Evolutionary conservation across 1,140 invertebrate species (phyloP).

Genomic region (Mercenaria mercenaria): DNA sequence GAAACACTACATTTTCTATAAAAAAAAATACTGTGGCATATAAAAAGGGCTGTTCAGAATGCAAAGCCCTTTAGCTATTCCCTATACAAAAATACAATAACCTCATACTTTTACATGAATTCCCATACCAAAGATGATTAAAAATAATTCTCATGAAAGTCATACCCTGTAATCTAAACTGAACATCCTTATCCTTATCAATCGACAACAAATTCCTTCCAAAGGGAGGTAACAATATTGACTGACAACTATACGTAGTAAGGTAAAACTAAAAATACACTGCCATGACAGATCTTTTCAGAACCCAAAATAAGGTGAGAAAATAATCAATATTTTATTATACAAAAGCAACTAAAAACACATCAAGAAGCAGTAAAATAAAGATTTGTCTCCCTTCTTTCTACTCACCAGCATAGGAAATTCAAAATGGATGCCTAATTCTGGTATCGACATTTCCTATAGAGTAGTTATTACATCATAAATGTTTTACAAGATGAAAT

Average conservation of each 20-base stretch:
- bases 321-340: slow-evolving; percentile 21
- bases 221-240: slow-evolving; percentile 17
- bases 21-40: too few species aligned
- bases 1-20: too few species aligned
- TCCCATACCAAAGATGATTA: too few species aligned
- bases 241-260: background rate
- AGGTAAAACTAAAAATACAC: background rate
- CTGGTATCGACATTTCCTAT: slow-evolving; percentile 68
- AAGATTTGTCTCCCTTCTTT: slow-evolving; percentile 31
- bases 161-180: too few species aligned
- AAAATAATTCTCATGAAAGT: too few species aligned
- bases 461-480: slow-evolving; percentile 6
- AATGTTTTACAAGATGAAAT: background rate
- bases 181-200: too few species aligned
- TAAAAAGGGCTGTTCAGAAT: too few species aligned
- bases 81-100: too few species aligned
- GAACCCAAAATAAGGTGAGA: slow-evolving; percentile 27
- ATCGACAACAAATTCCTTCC: too few species aligned
- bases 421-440: slow-evolving; percentile 70
- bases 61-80: too few species aligned
- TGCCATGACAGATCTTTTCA: background rate
- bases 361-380: slow-evolving; percentile 28
- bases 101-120: too few species aligned
- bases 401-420: slow-evolving; percentile 69
- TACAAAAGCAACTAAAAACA: slow-evolving; percentile 59